phyloP scores from a whole-genome alignment of 2,797 vertebrate genomes.

The Valencia hispanica region DNA sequence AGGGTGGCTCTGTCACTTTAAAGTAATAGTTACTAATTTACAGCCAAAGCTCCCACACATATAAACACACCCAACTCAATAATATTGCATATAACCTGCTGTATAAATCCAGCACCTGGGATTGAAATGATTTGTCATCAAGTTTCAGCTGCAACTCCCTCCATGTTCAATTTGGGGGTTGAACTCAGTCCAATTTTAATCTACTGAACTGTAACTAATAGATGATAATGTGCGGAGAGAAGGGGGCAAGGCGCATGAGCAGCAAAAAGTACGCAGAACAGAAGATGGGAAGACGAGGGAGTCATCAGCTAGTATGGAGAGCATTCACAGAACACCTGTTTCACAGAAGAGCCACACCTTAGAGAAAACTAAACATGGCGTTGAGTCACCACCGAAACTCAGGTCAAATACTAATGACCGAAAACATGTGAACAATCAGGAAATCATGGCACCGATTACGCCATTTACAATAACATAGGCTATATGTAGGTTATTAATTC shows the following conservation, averaged over 20 bases:
- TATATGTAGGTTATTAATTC: no score
- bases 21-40: conserved; percentile 9
- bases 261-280: neutral
- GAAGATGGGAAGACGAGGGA: conserved; percentile 11
- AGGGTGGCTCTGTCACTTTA: conserved; percentile 1
- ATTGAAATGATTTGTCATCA: neutral
- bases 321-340: conserved; percentile 49
- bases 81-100: neutral
- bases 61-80: neutral
- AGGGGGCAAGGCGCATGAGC: conserved; percentile 21
- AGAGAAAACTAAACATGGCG: conserved; percentile 63
- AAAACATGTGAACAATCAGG: neutral
- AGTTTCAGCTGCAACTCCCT: conserved; percentile 13
- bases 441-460: fast-evolving
- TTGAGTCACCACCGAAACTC: conserved; percentile 79
- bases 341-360: conserved; percentile 76
- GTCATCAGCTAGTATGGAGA: conserved; percentile 2
- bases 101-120: neutral
- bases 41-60: neutral
- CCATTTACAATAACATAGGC: no score
- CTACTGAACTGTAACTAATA: conserved; percentile 57
- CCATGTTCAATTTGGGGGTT: conserved; percentile 33
- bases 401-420: conserved; percentile 27
- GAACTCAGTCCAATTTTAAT: conserved; percentile 22
- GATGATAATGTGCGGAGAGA: conserved; percentile 46